Base-by-base conservation (phyloP, 2,888 invertebrate species). In the Portevinia maculata region DNA sequence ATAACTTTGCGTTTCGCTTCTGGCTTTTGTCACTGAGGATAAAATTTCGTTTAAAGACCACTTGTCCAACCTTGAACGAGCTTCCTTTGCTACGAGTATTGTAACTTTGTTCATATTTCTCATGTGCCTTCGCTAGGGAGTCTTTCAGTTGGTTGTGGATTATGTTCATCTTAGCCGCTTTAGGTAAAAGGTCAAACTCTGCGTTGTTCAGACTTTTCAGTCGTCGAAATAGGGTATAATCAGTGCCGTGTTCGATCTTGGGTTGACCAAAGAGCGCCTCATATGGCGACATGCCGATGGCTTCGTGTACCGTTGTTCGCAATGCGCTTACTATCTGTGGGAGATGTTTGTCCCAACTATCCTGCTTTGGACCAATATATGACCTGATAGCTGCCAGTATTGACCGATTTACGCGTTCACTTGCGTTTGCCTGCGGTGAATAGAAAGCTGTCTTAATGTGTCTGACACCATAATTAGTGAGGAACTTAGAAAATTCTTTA, bases 171-270 rank as follows among this genome's bases (percentile, higher is more conserved):
- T 57, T 57, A 1, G 11, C n/a, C 0, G 57, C 9, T 8, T 32
- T 64, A 1, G 50, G 19, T 7, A 70, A 28, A 13, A 59, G 9
- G 0, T 70, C 34, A 37, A 44, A n/a, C 21, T 70, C 69, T 0
- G 48, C 1, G 13, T 70, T 59, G 6, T 70, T 70, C 1, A 70
- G 3, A n/a, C 15, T 6, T 0, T 59, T n/a, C 2, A 44, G 8
- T 8, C 1, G 6, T 8, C 17, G 7, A 17, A 19, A 32, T 3
- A 28, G 30, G 9, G 3, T 50, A 9, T 13, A 57, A 13, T 39
- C 39, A 4, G 13, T 0, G 1, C 39, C 39, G 5, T 39, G 39
- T 4, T n/a, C n/a, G n/a, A n/a, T n/a, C n/a, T n/a, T n/a, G n/a
- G n/a, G n/a, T n/a, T n/a, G n/a, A n/a, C n/a, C n/a, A n/a, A n/a